Evolutionary conservation across 2,797 vertebrate genomes (phyloP), one percentile per base, ranked within the genome.

Genomic region (Xyrichtys novacula): DNA sequence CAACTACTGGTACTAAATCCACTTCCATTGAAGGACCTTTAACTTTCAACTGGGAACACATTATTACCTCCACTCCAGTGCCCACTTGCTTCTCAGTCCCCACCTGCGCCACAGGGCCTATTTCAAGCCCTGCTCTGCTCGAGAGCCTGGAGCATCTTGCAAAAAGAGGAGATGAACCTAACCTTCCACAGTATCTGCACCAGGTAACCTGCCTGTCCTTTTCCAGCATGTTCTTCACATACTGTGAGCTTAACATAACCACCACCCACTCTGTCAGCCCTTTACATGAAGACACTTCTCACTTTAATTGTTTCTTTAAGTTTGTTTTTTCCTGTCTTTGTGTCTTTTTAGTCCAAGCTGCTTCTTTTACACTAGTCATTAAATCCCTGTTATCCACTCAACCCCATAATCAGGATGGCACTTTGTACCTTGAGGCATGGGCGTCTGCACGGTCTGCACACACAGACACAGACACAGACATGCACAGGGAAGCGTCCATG

Each of bases 151-250:
- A 90, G 46, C 77, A 90, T 46, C 57, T 94, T 71, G 87, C 84
- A 72, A 79, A 90, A 63, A 88, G 78, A 71, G 91, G 90, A 48
- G 94, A 94, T 39, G 90, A 93, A 23, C 40, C 78, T 25, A 85
- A 85, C 58, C 92, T 99, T 58, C 97, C 97, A n/a, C 91, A 95
- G 40, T 94, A 94, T 82, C 95, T 99, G 62, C 97, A 99, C 87
- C 95, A 98, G 97, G 97, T 99, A 88, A 78, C 34, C 49, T 20
- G 3, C 52, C 52, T 65, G 16, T 73, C 25, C 47, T 65, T 22
- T 16, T 50, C 22, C 74, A 20, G 3, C 36, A 9, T 31, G 48
- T 55, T 3, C 6, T 17, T 55, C 36, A 43, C 14, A 42, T n/a
- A 25, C 46, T 9, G 3, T 6, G 0, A 50, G 3, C 53, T 59